phyloP scores from a whole-genome alignment of 2,888 invertebrate species.

The Drosophila aldrichi region DNA sequence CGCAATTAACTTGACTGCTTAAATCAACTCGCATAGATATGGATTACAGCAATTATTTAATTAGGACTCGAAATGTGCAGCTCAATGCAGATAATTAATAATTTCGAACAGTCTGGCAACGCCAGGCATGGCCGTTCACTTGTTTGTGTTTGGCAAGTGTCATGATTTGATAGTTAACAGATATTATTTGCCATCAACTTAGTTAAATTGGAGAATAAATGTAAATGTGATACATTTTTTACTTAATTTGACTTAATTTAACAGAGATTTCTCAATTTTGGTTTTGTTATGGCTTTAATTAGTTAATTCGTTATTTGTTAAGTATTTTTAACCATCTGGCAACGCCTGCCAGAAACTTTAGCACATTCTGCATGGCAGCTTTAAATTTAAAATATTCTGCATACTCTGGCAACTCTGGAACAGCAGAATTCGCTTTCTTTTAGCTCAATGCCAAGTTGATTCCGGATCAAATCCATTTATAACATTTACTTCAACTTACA shows the following conservation, averaged over 20 bases:
- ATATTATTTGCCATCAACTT: neutral
- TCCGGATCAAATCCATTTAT: conserved; percentile 17
- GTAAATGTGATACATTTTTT: too few species aligned
- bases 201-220: too few species aligned
- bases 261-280: too few species aligned
- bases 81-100: conserved; percentile 2
- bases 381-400: neutral
- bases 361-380: neutral
- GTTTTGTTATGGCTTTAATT: too few species aligned
- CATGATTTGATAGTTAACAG: neutral
- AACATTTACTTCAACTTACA: conserved; percentile 20
- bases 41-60: conserved; percentile 74
- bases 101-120: conserved; percentile 14
- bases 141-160: neutral
- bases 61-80: conserved; percentile 56
- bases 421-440: neutral
- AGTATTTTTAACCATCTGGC: neutral
- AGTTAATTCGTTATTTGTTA: neutral
- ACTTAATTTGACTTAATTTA: too few species aligned
- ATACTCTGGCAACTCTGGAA: too few species aligned
- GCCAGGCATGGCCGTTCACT: neutral
- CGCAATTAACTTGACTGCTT: conserved; percentile 59
- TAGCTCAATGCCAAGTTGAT: conserved; percentile 7
- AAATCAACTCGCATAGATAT: conserved; percentile 48
- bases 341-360: neutral